Conservation (phyloP, 2,113 vertebrate species). For the Megalops atlanticus region DNA sequence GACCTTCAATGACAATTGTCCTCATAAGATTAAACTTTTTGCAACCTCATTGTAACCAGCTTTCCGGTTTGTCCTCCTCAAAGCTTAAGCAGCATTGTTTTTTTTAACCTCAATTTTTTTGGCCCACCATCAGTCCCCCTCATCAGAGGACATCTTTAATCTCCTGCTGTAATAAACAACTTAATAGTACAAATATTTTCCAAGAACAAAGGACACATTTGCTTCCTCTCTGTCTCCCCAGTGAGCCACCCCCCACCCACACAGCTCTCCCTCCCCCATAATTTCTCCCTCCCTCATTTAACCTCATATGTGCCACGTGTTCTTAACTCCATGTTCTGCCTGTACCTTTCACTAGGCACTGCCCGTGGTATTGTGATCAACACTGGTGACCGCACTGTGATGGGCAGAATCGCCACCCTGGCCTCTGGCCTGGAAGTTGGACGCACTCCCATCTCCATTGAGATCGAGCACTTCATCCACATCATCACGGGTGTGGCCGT, state of each 20-base stretch:
- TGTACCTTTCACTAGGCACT: constrained; percentile 56
- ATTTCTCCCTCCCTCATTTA: too few relatives aligned
- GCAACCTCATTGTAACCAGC: background rate
- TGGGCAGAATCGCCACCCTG: constrained; percentile 77
- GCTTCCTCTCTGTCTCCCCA: too few relatives aligned
- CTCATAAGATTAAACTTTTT: background rate
- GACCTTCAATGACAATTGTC: too few relatives aligned
- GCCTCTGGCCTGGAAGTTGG: constrained; percentile 76
- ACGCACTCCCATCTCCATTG: constrained; percentile 73
- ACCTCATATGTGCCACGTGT: too few relatives aligned
- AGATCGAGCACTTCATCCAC: constrained; percentile 80
- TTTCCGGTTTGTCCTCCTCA: background rate
- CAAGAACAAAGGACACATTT: too few relatives aligned
- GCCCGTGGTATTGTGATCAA: constrained; percentile 75
- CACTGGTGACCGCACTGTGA: constrained; percentile 74
- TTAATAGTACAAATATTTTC: too few relatives aligned
- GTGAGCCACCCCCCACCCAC: too few relatives aligned
- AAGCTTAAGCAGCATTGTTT: background rate
- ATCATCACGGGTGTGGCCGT: constrained; percentile 77
- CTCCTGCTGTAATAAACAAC: too few relatives aligned
- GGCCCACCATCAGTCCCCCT: too few relatives aligned
- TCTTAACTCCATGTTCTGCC: background rate
- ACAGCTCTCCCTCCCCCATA: too few relatives aligned
- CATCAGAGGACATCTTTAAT: too few relatives aligned
- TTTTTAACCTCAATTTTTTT: too few relatives aligned